Percentiles rank a stretch among this genome's conserved stretches.
These are phyloP conservation scores for Adelognathus sp. DNA, from an alignment of 2,888 invertebrate species.

Conservation along the genomic window DNA sequence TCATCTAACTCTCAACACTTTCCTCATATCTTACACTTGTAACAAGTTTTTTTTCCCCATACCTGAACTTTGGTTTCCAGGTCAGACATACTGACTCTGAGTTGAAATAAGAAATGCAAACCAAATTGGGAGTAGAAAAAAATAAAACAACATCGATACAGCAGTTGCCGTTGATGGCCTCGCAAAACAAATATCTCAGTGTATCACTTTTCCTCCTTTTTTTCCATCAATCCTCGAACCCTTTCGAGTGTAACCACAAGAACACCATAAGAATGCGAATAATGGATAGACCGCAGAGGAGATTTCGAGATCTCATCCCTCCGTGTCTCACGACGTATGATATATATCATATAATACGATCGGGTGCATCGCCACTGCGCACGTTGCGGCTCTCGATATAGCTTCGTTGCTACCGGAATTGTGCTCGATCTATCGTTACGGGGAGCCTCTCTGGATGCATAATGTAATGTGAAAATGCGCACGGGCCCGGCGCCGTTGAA, in stretches of 20 bases:
- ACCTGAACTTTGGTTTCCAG: too few species aligned
- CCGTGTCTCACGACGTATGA: conserved; percentile 29
- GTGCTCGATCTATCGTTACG: not conserved
- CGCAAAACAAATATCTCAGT: not conserved
- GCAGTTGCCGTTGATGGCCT: not conserved
- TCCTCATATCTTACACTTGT: too few species aligned
- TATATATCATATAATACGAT: conserved; percentile 37
- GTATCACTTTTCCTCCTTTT: not conserved
- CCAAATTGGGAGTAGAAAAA: not conserved
- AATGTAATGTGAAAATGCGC: conserved; percentile 2
- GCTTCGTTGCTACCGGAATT: conserved; percentile 3
- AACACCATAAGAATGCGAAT: conserved; percentile 25
- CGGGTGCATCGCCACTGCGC: conserved; percentile 41
- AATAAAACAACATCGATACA: not conserved
- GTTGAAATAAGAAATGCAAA: not conserved
- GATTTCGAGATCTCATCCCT: conserved; percentile 8
- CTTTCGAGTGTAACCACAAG: not conserved
- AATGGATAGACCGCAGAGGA: not conserved
- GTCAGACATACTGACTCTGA: not conserved
- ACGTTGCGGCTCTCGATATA: conserved; percentile 9
- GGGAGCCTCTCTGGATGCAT: not conserved
- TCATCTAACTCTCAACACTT: too few species aligned
- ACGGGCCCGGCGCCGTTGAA: conserved; percentile 42
- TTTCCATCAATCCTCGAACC: not conserved
- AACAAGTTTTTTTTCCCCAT: too few species aligned